Evolutionary conservation across 2,888 invertebrate species (phyloP).

Genomic region (Melanargia galathea): DNA sequence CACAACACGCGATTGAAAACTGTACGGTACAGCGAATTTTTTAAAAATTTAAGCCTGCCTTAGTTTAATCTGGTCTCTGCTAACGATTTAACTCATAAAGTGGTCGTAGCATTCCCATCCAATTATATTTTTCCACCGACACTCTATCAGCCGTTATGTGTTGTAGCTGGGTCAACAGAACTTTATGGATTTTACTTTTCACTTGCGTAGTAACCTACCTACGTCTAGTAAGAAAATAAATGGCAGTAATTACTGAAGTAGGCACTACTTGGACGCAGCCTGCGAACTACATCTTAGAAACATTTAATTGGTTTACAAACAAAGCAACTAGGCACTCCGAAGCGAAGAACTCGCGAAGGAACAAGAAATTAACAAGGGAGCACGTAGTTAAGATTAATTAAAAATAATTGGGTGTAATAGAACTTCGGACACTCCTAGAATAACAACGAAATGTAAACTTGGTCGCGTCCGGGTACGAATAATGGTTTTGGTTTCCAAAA

Average conservation of each 20-base stretch:
- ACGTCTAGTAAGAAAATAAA: neutral
- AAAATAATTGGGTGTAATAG: conserved; percentile 62
- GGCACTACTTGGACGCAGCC: conserved; percentile 4
- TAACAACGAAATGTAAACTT: conserved; percentile 33
- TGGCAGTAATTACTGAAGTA: conserved; percentile 2
- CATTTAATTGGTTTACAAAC: conserved; percentile 33
- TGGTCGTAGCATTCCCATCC: too few species aligned
- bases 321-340: conserved; percentile 34
- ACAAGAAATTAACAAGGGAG: conserved; percentile 40
- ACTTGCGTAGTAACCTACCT: neutral
- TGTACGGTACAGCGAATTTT: neutral
- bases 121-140: too few species aligned
- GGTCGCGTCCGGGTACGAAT: conserved; percentile 17
- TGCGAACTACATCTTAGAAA: conserved; percentile 28
- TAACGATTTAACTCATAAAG: too few species aligned
- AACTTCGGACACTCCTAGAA: conserved; percentile 46
- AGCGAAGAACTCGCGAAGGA: conserved; percentile 36
- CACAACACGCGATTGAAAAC: neutral
- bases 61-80: too few species aligned
- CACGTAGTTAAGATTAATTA: conserved; percentile 64
- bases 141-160: too few species aligned
- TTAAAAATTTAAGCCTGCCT: neutral
- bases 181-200: neutral
- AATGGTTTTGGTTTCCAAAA: too few species aligned
- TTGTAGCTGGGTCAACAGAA: neutral